These are phyloP conservation scores for Pygoscelis adeliae DNA, from an alignment of 2,113 vertebrate species.

Conservation along the genomic window DNA sequence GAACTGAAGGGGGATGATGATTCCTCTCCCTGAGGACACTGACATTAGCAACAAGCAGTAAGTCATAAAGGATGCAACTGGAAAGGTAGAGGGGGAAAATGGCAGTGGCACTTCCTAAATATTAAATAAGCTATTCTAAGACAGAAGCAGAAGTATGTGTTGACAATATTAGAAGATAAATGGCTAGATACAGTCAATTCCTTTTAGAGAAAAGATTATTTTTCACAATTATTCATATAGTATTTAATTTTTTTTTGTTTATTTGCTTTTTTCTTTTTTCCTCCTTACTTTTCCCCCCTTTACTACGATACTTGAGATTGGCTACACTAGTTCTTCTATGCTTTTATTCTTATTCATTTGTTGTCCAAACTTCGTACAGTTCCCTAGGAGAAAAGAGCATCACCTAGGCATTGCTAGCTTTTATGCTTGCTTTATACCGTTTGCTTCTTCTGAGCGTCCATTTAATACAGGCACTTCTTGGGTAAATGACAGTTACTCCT, in stretches of 20 bases:
- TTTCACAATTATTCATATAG: not conserved
- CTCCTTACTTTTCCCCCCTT: not conserved
- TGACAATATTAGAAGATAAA: not conserved
- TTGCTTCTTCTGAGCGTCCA: not conserved
- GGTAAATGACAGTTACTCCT: not conserved
- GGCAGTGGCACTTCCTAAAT: not conserved
- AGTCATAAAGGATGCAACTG: constrained; percentile 4
- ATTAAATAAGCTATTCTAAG: not conserved
- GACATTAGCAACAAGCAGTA: constrained; percentile 31
- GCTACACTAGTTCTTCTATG: not conserved
- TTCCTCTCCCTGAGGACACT: not conserved
- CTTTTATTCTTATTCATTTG: not conserved
- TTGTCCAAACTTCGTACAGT: not conserved
- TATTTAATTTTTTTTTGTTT: not conserved
- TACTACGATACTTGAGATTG: not conserved
- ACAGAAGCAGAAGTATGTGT: not conserved
- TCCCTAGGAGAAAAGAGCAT: not conserved
- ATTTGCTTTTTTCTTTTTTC: not conserved
- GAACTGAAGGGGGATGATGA: not conserved
- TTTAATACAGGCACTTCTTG: not conserved
- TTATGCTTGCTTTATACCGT: not conserved
- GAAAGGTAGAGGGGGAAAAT: not conserved
- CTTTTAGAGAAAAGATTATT: not conserved
- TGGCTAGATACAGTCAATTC: not conserved
- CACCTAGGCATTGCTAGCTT: not conserved